Evolutionary conservation across 2,113 vertebrate species (phyloP), one percentile per base, ranked within the genome.

Genomic region (Hyaena hyaena): DNA sequence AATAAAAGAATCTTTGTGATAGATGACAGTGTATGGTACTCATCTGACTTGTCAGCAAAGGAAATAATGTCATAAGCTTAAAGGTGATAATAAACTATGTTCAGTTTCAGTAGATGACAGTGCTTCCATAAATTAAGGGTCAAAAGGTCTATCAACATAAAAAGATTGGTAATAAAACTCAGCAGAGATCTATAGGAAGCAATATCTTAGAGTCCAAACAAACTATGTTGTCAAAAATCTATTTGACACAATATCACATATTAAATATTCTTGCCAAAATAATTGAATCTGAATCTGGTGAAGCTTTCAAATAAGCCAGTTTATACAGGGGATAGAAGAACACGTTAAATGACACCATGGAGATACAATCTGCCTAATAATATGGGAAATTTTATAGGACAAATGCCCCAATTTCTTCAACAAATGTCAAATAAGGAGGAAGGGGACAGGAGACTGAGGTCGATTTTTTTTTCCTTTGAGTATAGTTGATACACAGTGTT

Each of bases 61-160:
- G 33, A 95, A 71, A 91, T 43, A 88, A 45, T 39, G 50, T 77
- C 35, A 28, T 69, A 88, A 94, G 73, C 68, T 71, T 94, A 91
- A 88, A 85, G 50, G 74, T 93, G 35, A 81, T 95, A 31, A 80
- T 85, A 71, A 89, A 79, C 50, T 89, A 28, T 84, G 17, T 85
- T 55, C 68, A 50, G 15, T 82, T 96, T 87, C 69, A 53, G 80
- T 86, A 74, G 55, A 45, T 73, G 12, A 81, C 7, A 45, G 45
- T 68, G 66, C 28, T 89, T 85, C n/a, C 17, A 58, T 65, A 79
- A 92, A 80, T 19, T 73, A 10, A 19, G 81, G 43, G 3, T 84
- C 65, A 65, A 83, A 92, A 88, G 19, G 39, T 88, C 69, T 91
- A 3, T 31, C 16, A 39, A 66, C 45, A 55, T 65, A 39, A 48